Evolutionary conservation across 37 sponge, comb jelly and placozoan genomes (phyloP).

Genomic region (Petrosia ficiformis): DNA sequence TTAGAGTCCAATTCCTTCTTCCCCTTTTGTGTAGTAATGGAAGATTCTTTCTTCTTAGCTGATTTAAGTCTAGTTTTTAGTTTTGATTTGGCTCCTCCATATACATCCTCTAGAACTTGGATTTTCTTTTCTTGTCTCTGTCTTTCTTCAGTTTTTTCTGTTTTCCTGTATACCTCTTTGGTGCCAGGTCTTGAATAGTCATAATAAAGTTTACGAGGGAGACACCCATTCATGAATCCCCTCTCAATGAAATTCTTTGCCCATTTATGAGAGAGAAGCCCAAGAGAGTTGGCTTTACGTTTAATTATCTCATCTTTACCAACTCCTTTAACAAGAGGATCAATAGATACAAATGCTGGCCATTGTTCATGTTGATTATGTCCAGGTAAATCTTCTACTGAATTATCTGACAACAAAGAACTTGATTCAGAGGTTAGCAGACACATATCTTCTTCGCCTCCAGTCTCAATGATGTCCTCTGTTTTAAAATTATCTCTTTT

Average conservation of each 20-base stretch:
- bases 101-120: not conserved
- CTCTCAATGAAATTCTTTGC: slow-evolving; percentile 13
- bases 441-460: slow-evolving; percentile 11
- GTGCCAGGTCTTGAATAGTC: not conserved
- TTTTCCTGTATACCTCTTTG: not conserved
- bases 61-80: too few species aligned
- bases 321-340: not conserved
- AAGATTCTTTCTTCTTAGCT: too few species aligned
- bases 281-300: slow-evolving; percentile 34
- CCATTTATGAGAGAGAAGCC: slow-evolving; percentile 43
- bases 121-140: not conserved
- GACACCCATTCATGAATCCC: not conserved
- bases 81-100: not conserved
- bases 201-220: not conserved
- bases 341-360: not conserved
- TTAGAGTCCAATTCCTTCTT: too few species aligned
- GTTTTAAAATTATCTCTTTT: not conserved
- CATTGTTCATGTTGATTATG: too few species aligned
- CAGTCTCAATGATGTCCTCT: not conserved
- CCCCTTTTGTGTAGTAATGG: too few species aligned
- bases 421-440: not conserved
- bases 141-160: not conserved
- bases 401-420: too few species aligned
- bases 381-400: too few species aligned
- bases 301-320: slow-evolving; percentile 20